Evolutionary conservation across 1,140 invertebrate genomes (phyloP).

Genomic region (Heliconius hermathena): DNA sequence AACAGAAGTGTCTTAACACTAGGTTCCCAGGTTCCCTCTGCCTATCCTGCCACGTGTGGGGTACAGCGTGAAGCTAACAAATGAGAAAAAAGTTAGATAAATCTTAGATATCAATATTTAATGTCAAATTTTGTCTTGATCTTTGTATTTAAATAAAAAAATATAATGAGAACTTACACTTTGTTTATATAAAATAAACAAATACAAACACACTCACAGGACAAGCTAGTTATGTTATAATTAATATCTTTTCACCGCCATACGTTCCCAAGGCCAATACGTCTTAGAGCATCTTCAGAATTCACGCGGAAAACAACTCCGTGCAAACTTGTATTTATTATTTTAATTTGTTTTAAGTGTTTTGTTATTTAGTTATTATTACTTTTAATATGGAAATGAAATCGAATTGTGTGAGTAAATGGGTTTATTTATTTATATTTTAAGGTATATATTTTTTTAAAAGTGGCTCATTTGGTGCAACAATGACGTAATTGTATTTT

Average conservation of each 20-base stretch:
- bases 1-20: too few relatives aligned
- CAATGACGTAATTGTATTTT: not conserved
- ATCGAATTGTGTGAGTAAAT: slow-evolving; percentile 43
- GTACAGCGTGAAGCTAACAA: too few relatives aligned
- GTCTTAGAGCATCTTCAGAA: slow-evolving; percentile 26
- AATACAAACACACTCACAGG: not conserved
- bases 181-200: not conserved
- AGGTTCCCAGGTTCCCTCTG: too few relatives aligned
- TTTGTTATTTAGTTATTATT: not conserved
- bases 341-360: slow-evolving; percentile 10
- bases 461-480: not conserved
- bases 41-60: too few relatives aligned
- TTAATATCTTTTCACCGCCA: not conserved
- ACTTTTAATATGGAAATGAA: slow-evolving; percentile 44
- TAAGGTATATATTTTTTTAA: not conserved
- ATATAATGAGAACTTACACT: too few relatives aligned
- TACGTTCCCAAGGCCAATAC: not conserved
- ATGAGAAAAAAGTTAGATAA: too few relatives aligned
- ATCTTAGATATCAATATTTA: too few relatives aligned
- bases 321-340: slow-evolving; percentile 2
- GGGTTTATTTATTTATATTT: too few relatives aligned
- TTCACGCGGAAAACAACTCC: slow-evolving; percentile 17
- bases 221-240: not conserved
- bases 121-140: too few relatives aligned
- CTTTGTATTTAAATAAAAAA: too few relatives aligned